phyloP scores from a whole-genome alignment of 2,888 invertebrate genomes.

The Nephrotoma appendiculata region DNA sequence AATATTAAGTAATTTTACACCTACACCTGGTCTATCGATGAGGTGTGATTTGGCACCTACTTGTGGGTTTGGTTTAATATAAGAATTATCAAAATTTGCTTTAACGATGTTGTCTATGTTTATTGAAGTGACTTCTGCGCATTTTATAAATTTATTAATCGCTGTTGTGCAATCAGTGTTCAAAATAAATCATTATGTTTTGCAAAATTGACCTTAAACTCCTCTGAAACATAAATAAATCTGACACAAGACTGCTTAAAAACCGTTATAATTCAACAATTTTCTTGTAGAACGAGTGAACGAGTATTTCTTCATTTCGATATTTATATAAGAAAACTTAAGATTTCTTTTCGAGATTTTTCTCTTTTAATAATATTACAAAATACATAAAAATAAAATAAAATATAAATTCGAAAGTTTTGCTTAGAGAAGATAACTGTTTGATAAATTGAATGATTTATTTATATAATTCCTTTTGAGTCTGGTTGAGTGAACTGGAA shows the following conservation, averaged over 20 bases:
- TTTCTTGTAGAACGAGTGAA: neutral
- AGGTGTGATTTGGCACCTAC: no score
- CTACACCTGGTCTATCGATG: no score
- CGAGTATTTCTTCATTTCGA: neutral
- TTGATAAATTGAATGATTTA: constrained; percentile 5
- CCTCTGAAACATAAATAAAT: no score
- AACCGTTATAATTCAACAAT: neutral
- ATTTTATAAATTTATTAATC: no score
- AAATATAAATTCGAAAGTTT: neutral
- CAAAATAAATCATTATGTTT: no score
- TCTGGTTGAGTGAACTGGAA: constrained; percentile 1
- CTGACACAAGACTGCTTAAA: neutral
- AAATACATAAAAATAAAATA: neutral
- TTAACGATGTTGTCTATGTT: no score
- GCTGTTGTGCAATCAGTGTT: no score
- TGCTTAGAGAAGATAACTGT: constrained; percentile 1
- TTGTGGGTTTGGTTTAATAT: no score
- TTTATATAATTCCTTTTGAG: constrained; percentile 1
- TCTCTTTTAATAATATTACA: neutral
- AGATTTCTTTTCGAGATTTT: neutral
- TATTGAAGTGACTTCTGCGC: no score
- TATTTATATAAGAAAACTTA: neutral
- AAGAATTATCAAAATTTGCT: no score
- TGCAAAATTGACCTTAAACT: no score
- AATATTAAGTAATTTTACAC: no score